phyloP scores from a whole-genome alignment of 2,888 invertebrate species.

The Trissolcus japonicus region DNA sequence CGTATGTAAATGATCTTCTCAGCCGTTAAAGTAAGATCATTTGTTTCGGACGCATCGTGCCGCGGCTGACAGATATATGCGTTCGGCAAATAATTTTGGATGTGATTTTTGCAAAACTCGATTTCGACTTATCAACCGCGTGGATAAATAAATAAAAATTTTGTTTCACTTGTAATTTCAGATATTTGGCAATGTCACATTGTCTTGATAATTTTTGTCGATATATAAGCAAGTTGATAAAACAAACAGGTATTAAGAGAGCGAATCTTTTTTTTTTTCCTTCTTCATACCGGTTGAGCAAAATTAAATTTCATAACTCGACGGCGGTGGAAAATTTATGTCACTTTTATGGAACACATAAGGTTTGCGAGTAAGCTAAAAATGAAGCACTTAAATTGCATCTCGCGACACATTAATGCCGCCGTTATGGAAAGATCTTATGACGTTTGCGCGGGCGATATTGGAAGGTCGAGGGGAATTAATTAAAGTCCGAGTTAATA shows the following conservation, averaged over 20 bases:
- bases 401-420: constrained; percentile 4
- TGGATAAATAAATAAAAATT: no score
- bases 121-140: no score
- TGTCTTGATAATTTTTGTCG: no score
- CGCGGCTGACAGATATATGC: constrained; percentile 5
- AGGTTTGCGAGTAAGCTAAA: not conserved
- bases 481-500: constrained; percentile 31
- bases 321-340: not conserved
- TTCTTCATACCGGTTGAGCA: no score
- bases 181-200: no score
- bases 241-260: no score
- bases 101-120: no score
- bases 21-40: constrained; percentile 36
- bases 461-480: constrained; percentile 19
- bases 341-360: constrained; percentile 3
- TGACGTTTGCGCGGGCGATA: constrained; percentile 8
- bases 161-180: no score
- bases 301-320: not conserved
- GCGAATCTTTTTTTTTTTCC: no score
- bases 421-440: constrained; percentile 16
- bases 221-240: no score
- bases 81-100: not conserved
- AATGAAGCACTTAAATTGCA: constrained; percentile 4
- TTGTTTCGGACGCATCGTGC: constrained; percentile 35
- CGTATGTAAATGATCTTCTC: constrained; percentile 48